Percentiles rank a stretch among this genome's conserved stretches.
Evolutionary conservation across 1,140 invertebrate species (phyloP).

Genomic region (Aricia agestis): DNA sequence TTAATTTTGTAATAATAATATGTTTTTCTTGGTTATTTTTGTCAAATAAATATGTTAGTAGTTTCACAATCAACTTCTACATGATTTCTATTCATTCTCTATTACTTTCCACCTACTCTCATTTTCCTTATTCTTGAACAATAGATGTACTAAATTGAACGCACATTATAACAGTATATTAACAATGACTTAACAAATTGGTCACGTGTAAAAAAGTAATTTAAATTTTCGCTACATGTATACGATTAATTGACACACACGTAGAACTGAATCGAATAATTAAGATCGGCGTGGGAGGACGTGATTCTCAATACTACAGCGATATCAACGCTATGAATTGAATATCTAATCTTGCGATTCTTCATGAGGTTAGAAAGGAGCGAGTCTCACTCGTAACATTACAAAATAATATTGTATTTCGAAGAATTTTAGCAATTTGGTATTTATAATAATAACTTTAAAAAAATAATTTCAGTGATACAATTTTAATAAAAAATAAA

Average conservation of each 20-base stretch:
- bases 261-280: slow-evolving; percentile 50
- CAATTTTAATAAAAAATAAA: no score
- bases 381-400: not conserved
- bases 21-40: no score
- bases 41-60: not conserved
- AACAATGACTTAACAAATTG: not conserved
- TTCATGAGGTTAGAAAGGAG: no score
- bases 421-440: no score
- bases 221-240: slow-evolving; percentile 8
- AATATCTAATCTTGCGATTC: no score
- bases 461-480: no score
- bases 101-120: not conserved
- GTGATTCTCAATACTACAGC: slow-evolving; percentile 28
- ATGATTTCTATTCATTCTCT: not conserved
- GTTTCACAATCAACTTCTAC: not conserved
- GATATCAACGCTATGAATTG: no score
- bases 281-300: slow-evolving; percentile 45
- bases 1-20: no score
- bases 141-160: not conserved
- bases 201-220: not conserved
- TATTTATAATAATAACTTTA: no score
- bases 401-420: not conserved
- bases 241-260: slow-evolving; percentile 54
- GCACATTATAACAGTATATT: slow-evolving; percentile 22
- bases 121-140: not conserved